Percentiles rank a stretch among this genome's conserved stretches.
phyloP scores from a whole-genome alignment of 2,797 vertebrate genomes.

The Hafferia zeledoni region DNA sequence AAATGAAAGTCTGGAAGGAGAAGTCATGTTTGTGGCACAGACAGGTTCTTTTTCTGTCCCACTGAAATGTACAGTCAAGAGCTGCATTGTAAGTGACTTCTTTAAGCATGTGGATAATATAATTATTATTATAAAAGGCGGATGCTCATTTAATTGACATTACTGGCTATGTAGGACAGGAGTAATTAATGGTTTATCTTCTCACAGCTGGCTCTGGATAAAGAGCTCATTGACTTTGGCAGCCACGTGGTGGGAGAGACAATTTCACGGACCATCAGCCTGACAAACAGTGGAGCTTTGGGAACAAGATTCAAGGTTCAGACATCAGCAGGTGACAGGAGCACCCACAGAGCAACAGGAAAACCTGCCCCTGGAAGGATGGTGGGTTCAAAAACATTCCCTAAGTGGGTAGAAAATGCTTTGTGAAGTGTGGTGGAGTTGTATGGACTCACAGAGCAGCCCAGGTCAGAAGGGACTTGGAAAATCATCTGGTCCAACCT shows the following conservation, averaged over 20 bases:
- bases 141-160: background rate
- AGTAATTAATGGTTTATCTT: constrained; percentile 45
- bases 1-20: constrained; percentile 87
- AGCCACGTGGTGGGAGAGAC: constrained; percentile 88
- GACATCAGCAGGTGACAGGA: constrained; percentile 24
- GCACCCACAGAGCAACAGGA: background rate
- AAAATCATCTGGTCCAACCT: background rate
- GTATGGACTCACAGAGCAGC: background rate
- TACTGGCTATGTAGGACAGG: constrained; percentile 4
- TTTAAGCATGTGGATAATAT: background rate
- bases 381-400: constrained; percentile 61
- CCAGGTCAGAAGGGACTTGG: background rate
- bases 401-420: background rate
- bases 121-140: background rate
- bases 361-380: background rate
- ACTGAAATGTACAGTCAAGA: constrained; percentile 87
- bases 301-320: constrained; percentile 83
- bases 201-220: constrained; percentile 87
- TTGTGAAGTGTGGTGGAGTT: background rate
- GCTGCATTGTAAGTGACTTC: constrained; percentile 81
- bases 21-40: constrained; percentile 83
- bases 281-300: constrained; percentile 89
- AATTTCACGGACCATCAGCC: constrained; percentile 81
- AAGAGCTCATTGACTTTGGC: constrained; percentile 87
- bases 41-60: constrained; percentile 85